Percentiles rank a stretch among this genome's conserved stretches.
Conservation (phyloP, 2,888 invertebrate species). For the Drosophila pseudotakahashii region DNA sequence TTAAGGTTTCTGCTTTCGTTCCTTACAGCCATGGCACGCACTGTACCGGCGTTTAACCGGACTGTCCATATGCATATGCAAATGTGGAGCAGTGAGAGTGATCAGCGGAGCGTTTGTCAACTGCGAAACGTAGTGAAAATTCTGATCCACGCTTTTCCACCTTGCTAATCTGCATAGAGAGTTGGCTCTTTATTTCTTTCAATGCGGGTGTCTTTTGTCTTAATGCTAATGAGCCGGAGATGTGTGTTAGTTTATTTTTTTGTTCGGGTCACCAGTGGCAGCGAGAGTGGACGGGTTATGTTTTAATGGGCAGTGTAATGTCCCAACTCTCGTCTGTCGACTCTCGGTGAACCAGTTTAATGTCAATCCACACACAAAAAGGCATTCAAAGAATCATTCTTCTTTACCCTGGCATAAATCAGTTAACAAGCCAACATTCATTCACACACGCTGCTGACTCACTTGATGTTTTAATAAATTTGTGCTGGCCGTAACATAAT, state of each 20-base stretch:
- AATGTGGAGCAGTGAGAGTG: constrained; percentile 40
- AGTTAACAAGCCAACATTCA: constrained; percentile 19
- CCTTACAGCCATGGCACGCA: constrained; percentile 1
- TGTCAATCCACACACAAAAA: constrained; percentile 24
- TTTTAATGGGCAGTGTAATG: constrained; percentile 37
- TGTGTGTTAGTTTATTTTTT: neutral
- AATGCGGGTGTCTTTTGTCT: constrained; percentile 25
- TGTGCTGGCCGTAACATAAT: constrained; percentile 52
- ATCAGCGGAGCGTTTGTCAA: constrained; percentile 27
- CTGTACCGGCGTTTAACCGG: constrained; percentile 1
- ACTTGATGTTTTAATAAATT: constrained; percentile 44
- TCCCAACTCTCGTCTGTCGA: constrained; percentile 21
- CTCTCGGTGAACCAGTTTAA: constrained; percentile 58
- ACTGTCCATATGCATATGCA: constrained; percentile 32
- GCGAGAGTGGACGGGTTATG: constrained; percentile 42
- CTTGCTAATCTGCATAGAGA: constrained; percentile 29
- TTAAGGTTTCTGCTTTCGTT: too few relatives aligned
- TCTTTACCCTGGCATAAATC: constrained; percentile 69
- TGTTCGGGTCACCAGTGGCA: constrained; percentile 32
- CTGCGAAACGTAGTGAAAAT: constrained; percentile 21
- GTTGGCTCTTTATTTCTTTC: constrained; percentile 7
- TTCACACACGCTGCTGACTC: constrained; percentile 12
- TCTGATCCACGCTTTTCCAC: constrained; percentile 20
- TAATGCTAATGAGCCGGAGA: constrained; percentile 25
- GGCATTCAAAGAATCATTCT: constrained; percentile 72